phyloP scores from a whole-genome alignment of 2,888 invertebrate species.

The Choristoneura rosaceana region DNA sequence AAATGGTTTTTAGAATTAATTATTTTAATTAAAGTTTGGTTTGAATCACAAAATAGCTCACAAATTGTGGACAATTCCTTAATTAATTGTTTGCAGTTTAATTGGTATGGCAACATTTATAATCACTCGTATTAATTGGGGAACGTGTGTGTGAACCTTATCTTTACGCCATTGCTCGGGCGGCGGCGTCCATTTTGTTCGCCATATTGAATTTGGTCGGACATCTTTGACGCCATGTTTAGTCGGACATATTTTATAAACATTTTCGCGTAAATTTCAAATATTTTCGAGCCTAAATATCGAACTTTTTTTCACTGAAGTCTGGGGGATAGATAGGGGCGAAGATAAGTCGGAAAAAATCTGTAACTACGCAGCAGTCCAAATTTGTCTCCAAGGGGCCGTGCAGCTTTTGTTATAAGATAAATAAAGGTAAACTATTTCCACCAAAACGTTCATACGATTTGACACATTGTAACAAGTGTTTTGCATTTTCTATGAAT shows the following conservation, averaged over 20 bases:
- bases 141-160: constrained; percentile 62
- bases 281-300: constrained; percentile 82
- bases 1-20: no score
- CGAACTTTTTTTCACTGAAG: constrained; percentile 82
- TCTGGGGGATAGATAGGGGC: constrained; percentile 69
- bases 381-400: constrained; percentile 79
- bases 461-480: constrained; percentile 84
- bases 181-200: constrained; percentile 83
- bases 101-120: constrained; percentile 57
- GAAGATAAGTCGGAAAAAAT: constrained; percentile 73
- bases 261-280: constrained; percentile 87
- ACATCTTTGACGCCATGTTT: constrained; percentile 90
- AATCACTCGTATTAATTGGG: constrained; percentile 47
- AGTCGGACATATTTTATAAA: constrained; percentile 91
- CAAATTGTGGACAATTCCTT: no score
- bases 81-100: neutral
- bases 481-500: constrained; percentile 77
- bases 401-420: constrained; percentile 83
- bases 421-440: constrained; percentile 85
- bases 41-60: neutral
- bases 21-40: no score
- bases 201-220: constrained; percentile 87
- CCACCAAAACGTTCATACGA: constrained; percentile 76
- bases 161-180: constrained; percentile 49
- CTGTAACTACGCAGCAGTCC: constrained; percentile 78